Evolutionary conservation across 2,113 vertebrate species (phyloP).

Genomic region (Xenotilapia flavipinnis): DNA sequence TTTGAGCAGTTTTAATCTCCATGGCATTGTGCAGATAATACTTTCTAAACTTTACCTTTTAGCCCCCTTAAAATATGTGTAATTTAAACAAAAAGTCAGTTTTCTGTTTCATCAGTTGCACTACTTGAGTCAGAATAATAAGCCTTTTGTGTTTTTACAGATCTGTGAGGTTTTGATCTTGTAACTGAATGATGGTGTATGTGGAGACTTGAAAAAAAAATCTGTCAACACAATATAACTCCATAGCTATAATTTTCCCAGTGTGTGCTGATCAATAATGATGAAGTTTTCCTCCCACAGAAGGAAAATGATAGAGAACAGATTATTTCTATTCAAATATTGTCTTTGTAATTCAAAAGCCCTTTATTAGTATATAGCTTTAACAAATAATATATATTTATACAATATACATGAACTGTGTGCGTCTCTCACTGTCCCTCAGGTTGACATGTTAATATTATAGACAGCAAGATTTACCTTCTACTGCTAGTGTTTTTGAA

Average conservation of each 20-base stretch:
- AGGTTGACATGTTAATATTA: neutral
- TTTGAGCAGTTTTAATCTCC: neutral
- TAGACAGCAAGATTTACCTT: neutral
- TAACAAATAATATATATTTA: neutral
- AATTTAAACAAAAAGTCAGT: neutral
- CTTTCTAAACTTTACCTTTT: neutral
- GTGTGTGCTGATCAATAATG: constrained; percentile 14
- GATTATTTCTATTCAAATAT: neutral
- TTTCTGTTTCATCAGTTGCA: neutral
- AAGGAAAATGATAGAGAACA: neutral
- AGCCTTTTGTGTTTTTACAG: neutral
- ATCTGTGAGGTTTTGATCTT: neutral
- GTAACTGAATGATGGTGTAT: neutral
- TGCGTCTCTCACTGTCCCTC: neutral
- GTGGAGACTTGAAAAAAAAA: neutral
- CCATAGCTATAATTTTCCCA: constrained; percentile 28
- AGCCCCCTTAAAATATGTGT: neutral
- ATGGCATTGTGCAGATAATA: neutral
- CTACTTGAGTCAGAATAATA: neutral
- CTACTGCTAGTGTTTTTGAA: neutral
- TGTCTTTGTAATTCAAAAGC: neutral
- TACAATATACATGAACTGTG: neutral
- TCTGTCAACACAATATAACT: constrained; percentile 12
- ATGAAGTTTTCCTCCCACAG: neutral
- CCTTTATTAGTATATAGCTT: neutral